These are phyloP conservation scores for Agrotis clavis DNA, from an alignment of 2,888 invertebrate genomes.

Conservation along the genomic window DNA sequence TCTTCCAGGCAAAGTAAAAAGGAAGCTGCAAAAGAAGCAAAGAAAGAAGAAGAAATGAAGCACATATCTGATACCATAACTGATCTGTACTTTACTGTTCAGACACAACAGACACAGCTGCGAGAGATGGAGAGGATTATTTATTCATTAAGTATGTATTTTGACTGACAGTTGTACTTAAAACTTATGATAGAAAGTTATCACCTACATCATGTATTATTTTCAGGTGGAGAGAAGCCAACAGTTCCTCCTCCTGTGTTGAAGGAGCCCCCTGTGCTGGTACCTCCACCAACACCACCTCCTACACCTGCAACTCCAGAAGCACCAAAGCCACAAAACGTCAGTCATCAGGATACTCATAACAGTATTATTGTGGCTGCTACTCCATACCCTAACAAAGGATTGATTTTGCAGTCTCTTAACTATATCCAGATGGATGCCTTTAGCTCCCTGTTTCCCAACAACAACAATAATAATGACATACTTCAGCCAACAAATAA, in stretches of 20 bases:
- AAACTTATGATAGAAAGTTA: neutral
- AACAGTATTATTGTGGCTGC: constrained; percentile 55
- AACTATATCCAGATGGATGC: constrained; percentile 90
- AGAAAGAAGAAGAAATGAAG: constrained; percentile 92
- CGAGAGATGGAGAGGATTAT: constrained; percentile 93
- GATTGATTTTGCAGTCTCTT: constrained; percentile 85
- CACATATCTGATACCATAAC: constrained; percentile 93
- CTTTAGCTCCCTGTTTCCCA: constrained; percentile 83
- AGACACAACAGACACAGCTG: constrained; percentile 95
- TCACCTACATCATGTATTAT: constrained; percentile 14
- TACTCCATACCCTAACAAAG: constrained; percentile 87
- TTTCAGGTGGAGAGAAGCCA: constrained; percentile 78
- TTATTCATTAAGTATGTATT: constrained; percentile 77
- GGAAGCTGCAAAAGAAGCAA: constrained; percentile 95
- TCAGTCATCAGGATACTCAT: constrained; percentile 55
- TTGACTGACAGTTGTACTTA: constrained; percentile 3
- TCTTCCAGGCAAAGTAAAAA: constrained; percentile 93
- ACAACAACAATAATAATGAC: constrained; percentile 68
- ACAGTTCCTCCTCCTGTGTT: constrained; percentile 62
- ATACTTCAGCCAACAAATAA: constrained; percentile 52
- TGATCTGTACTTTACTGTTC: constrained; percentile 93
- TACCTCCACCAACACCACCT: constrained; percentile 32
- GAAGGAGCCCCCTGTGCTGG: constrained; percentile 49
- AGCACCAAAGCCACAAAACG: constrained; percentile 63
- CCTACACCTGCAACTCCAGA: constrained; percentile 33